Evolutionary conservation across 2,113 vertebrate species (phyloP).

Genomic region (Ctenomys sociabilis): DNA sequence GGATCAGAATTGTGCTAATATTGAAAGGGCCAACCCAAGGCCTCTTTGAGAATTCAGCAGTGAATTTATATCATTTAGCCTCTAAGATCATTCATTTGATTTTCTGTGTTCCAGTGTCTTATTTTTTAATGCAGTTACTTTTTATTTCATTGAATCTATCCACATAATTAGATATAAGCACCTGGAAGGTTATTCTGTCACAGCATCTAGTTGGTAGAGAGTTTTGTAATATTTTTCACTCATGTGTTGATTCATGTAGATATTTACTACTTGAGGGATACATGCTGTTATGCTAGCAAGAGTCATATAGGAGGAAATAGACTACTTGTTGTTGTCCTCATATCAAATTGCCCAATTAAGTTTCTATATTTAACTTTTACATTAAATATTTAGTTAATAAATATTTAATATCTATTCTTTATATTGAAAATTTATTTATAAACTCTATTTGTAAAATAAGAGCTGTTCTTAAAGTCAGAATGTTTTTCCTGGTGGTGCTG

Average conservation of each 20-base stretch:
- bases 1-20: neutral
- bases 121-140: neutral
- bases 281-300: neutral
- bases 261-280: neutral
- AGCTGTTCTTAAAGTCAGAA: neutral
- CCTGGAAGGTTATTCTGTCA: neutral
- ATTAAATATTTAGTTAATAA: neutral
- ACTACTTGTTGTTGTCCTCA: neutral
- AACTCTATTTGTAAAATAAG: neutral
- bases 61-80: neutral
- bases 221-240: neutral
- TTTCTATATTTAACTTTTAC: slow-evolving; percentile 1
- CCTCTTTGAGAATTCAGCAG: neutral
- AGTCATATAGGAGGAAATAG: neutral
- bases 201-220: neutral
- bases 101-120: neutral
- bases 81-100: neutral
- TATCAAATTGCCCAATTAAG: neutral
- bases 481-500: neutral
- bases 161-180: neutral
- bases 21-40: neutral
- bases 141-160: neutral
- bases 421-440: neutral
- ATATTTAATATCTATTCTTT: neutral
- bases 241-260: neutral